Conservation (phyloP, 2,797 vertebrate genomes). For the Onychomys torridus region DNA sequence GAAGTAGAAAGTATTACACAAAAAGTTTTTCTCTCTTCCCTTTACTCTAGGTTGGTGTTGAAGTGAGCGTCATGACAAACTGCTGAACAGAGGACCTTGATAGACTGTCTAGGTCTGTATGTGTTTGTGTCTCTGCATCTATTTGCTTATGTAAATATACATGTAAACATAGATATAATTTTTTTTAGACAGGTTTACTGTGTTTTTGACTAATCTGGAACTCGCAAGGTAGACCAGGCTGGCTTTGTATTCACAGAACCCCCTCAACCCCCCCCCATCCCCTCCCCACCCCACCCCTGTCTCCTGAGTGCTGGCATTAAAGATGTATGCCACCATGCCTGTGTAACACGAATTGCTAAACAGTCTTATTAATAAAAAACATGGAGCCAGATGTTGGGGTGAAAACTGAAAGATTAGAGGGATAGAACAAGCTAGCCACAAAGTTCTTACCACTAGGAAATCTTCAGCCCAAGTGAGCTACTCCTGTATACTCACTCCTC, state of each 20-base stretch:
- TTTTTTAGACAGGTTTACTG: neutral
- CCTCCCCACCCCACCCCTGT: too few relatives aligned
- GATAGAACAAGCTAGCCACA: too few relatives aligned
- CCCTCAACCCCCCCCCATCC: too few relatives aligned
- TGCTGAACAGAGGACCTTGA: neutral
- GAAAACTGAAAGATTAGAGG: too few relatives aligned
- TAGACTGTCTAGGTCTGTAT: neutral
- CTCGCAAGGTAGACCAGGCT: neutral
- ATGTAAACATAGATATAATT: neutral
- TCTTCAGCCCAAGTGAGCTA: too few relatives aligned
- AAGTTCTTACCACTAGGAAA: too few relatives aligned
- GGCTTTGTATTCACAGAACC: neutral
- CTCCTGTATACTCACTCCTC: too few relatives aligned
- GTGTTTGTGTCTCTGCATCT: neutral
- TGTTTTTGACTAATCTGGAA: neutral
- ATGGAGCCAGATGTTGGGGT: too few relatives aligned
- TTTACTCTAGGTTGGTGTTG: neutral
- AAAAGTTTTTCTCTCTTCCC: neutral
- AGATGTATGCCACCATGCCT: neutral
- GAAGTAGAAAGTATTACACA: slow-evolving; percentile 7
- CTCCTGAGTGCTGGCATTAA: neutral
- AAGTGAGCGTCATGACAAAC: neutral
- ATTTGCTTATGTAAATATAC: neutral
- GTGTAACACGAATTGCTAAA: too few relatives aligned
- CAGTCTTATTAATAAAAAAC: too few relatives aligned